phyloP scores from a whole-genome alignment of 1,140 invertebrate species.

The Musca vetustissima region DNA sequence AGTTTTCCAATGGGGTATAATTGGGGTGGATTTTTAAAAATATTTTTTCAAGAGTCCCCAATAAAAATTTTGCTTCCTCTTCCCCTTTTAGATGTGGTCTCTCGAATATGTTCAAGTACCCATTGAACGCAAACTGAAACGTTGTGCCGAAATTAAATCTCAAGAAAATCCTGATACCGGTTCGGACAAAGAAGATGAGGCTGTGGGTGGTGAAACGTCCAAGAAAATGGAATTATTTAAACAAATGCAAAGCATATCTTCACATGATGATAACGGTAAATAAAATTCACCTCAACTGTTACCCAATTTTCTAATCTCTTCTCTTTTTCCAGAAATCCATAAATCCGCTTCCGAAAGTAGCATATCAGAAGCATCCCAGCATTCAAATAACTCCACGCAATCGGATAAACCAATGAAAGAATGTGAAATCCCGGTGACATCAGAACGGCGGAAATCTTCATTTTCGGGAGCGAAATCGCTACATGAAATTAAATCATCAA shows the following conservation, averaged over 20 bases:
- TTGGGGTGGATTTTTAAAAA: too few relatives aligned
- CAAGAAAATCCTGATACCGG: conserved; percentile 47
- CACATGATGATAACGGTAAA: conserved; percentile 42
- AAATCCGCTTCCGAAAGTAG: conserved; percentile 87
- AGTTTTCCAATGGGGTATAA: too few relatives aligned
- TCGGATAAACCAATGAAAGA: conserved; percentile 68
- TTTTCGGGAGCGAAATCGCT: conserved; percentile 51
- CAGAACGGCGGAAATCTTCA: conserved; percentile 45
- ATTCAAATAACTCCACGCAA: conserved; percentile 69
- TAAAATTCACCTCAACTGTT: background rate
- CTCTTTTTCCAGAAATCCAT: conserved; percentile 54
- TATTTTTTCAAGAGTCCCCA: too few relatives aligned
- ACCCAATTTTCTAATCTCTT: background rate
- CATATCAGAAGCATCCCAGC: conserved; percentile 72
- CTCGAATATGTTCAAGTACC: conserved; percentile 91
- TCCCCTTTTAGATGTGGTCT: conserved; percentile 85
- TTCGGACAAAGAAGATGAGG: conserved; percentile 30
- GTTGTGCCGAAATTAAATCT: conserved; percentile 44
- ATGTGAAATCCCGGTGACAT: conserved; percentile 51
- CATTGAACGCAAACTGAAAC: conserved; percentile 60
- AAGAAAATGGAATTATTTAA: conserved; percentile 68
- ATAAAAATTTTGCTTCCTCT: background rate
- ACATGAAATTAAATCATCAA: conserved; percentile 53
- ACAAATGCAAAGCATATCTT: conserved; percentile 65
- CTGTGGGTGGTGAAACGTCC: conserved; percentile 17